phyloP scores from a whole-genome alignment of 1,140 invertebrate genomes.

The Papilio glaucus region DNA sequence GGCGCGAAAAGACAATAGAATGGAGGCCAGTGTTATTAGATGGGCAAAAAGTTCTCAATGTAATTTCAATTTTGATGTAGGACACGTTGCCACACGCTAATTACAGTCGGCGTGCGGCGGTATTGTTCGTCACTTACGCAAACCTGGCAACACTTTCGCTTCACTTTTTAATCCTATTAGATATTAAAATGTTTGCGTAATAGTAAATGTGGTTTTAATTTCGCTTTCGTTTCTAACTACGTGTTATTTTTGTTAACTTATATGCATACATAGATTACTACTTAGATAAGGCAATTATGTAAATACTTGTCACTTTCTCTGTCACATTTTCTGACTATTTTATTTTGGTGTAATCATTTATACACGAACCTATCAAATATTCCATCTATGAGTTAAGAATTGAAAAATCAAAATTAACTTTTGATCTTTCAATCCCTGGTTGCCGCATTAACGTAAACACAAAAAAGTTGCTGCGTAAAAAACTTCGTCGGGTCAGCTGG shows the following conservation, averaged over 20 bases:
- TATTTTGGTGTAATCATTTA: too few species aligned
- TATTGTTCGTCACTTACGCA: slow-evolving; percentile 29
- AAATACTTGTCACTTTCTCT: too few species aligned
- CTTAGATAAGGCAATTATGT: too few species aligned
- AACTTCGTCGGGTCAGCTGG: slow-evolving; percentile 1
- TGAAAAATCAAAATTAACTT: too few species aligned
- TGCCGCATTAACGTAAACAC: neutral
- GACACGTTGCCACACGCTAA: slow-evolving; percentile 45
- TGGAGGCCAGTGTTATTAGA: slow-evolving; percentile 45
- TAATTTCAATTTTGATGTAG: slow-evolving; percentile 60
- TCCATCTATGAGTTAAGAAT: too few species aligned
- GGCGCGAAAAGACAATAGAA: slow-evolving; percentile 61
- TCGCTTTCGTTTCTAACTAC: neutral
- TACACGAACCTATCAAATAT: too few species aligned
- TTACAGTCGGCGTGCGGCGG: slow-evolving; percentile 17
- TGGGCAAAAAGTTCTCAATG: slow-evolving; percentile 51
- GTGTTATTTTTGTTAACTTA: neutral
- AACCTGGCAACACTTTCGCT: slow-evolving; percentile 27
- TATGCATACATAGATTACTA: too few species aligned
- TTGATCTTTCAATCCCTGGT: too few species aligned
- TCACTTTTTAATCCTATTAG: slow-evolving; percentile 26
- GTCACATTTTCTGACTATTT: too few species aligned
- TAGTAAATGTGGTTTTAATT: neutral
- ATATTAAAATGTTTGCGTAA: slow-evolving; percentile 11
- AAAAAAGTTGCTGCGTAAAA: slow-evolving; percentile 20